Conservation (phyloP, 2,888 invertebrate genomes). For the Eilema caniola region DNA sequence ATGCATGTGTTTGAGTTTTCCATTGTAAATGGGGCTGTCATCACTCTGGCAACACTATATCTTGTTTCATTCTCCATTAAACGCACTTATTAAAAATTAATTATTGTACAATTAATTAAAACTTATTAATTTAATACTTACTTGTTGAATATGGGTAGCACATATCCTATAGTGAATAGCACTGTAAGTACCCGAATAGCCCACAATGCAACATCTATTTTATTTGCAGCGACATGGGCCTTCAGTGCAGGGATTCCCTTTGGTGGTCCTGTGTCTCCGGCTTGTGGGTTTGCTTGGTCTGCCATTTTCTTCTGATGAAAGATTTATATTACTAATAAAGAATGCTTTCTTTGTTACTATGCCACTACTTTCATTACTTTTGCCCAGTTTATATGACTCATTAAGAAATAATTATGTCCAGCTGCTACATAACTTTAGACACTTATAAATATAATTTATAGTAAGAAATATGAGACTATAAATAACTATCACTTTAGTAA, state of each 20-base stretch:
- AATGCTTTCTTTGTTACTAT: not conserved
- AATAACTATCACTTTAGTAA: conserved; percentile 17
- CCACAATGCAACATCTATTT: conserved; percentile 96
- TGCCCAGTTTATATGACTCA: not conserved
- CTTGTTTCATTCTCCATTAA: not conserved
- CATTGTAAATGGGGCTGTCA: too few species aligned
- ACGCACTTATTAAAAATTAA: not conserved
- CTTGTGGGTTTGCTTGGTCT: conserved; percentile 66
- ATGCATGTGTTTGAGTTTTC: too few species aligned
- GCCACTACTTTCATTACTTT: not conserved
- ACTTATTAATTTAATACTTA: conserved; percentile 78
- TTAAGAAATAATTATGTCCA: not conserved
- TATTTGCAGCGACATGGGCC: conserved; percentile 92
- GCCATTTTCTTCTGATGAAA: conserved; percentile 68
- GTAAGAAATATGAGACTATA: not conserved
- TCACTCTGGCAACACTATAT: not conserved
- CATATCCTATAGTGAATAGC: conserved; percentile 93
- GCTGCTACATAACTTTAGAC: not conserved
- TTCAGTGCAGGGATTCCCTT: conserved; percentile 89
- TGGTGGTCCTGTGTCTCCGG: conserved; percentile 78
- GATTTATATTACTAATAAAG: not conserved
- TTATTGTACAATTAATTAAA: not conserved
- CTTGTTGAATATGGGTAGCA: conserved; percentile 95
- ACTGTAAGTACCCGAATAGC: conserved; percentile 94
- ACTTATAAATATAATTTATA: not conserved